phyloP scores from a whole-genome alignment of 2,888 invertebrate genomes.

The Hydraecia micacea region DNA sequence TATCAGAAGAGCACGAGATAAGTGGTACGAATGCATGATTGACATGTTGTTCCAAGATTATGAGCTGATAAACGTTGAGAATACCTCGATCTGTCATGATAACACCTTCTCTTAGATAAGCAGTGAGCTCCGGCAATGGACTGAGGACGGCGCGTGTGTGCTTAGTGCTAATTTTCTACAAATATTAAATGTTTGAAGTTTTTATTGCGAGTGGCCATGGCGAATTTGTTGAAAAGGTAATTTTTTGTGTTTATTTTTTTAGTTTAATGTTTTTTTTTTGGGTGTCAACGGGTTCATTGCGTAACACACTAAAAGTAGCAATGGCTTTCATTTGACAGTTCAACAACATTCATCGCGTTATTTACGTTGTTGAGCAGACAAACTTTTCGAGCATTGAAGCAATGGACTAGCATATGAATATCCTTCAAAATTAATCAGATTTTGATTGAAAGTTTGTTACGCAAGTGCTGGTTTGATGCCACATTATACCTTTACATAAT shows the following conservation, averaged over 20 bases:
- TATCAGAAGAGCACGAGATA: constrained; percentile 64
- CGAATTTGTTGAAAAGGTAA: constrained; percentile 81
- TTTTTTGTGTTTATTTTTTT: constrained; percentile 33
- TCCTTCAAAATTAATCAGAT: not conserved
- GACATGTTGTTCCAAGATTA: constrained; percentile 84
- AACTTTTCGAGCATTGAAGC: not conserved
- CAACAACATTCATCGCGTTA: not conserved
- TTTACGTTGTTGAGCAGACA: not conserved
- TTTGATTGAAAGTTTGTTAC: not conserved
- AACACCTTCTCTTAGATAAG: constrained; percentile 71
- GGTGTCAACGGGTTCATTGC: not conserved
- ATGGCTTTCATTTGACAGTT: not conserved
- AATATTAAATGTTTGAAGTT: constrained; percentile 56
- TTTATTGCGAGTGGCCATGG: constrained; percentile 69
- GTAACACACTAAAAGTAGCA: not conserved
- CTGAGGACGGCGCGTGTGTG: constrained; percentile 55
- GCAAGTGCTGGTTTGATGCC: not conserved
- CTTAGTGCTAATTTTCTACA: constrained; percentile 55
- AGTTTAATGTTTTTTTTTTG: not conserved
- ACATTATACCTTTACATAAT: not conserved
- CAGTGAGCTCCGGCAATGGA: constrained; percentile 62
- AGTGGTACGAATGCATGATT: constrained; percentile 76
- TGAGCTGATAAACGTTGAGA: constrained; percentile 71
- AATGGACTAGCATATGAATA: not conserved
- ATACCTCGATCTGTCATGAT: constrained; percentile 86